phyloP scores from a whole-genome alignment of 2,113 vertebrate species.

The Vidua macroura region DNA sequence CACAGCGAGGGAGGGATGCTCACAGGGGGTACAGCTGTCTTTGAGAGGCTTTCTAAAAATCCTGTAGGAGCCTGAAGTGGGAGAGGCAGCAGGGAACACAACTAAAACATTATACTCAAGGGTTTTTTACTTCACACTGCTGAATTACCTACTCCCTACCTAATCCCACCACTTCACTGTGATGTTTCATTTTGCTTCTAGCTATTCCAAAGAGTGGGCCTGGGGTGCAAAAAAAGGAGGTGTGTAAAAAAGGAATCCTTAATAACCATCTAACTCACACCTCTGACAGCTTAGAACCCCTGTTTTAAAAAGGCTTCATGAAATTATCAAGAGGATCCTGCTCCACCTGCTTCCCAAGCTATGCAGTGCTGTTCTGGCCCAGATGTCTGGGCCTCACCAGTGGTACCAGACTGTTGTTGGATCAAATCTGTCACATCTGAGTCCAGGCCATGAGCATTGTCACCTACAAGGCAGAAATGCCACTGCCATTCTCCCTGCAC shows the following conservation, averaged over 20 bases:
- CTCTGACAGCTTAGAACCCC: not conserved
- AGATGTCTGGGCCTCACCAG: fast-evolving
- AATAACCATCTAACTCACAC: not conserved
- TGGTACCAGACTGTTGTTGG: not conserved
- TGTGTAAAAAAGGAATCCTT: not conserved
- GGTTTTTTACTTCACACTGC: not conserved
- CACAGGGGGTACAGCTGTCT: not conserved
- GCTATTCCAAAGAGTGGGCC: not conserved
- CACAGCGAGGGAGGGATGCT: not conserved
- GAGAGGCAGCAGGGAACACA: not conserved
- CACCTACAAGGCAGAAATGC: not conserved
- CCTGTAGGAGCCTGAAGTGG: not conserved
- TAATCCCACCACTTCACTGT: not conserved
- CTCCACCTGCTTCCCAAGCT: not conserved
- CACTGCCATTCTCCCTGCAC: not conserved
- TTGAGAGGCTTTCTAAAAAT: not conserved
- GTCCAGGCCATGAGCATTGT: fast-evolving
- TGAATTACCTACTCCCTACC: not conserved
- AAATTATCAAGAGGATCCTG: not conserved
- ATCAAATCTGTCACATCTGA: not conserved
- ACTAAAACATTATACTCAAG: not conserved
- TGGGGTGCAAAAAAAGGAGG: not conserved
- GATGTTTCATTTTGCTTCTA: not conserved
- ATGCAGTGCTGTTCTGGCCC: not conserved
- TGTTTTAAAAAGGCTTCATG: not conserved